A percentile compares a stretch with the other conserved stretches of the same genome.
Evolutionary conservation across 1,140 invertebrate genomes (phyloP).

Genomic region (Trinorchestia longiramus): DNA sequence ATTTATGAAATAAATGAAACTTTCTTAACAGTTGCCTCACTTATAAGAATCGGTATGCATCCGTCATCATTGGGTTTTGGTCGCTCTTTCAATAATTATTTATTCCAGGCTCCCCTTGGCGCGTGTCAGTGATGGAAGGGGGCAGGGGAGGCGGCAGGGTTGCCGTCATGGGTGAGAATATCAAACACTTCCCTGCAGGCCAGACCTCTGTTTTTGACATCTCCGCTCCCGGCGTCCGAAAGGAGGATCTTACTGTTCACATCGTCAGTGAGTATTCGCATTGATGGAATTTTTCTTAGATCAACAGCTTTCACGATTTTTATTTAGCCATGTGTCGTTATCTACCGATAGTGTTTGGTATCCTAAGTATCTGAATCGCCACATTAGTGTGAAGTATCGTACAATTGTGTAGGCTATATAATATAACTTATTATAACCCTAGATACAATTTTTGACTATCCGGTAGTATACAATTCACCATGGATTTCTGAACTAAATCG

Average conservation of each 20-base stretch:
- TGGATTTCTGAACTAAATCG: no score
- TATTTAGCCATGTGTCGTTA: no score
- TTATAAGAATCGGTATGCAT: neutral
- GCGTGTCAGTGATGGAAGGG: conserved; percentile 84
- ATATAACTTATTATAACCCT: no score
- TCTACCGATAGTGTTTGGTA: no score
- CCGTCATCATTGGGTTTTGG: neutral
- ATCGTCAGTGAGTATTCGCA: conserved; percentile 68
- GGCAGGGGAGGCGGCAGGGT: conserved; percentile 58
- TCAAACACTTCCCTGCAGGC: conserved; percentile 87
- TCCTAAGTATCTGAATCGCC: no score
- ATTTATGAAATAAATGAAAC: neutral
- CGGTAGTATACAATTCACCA: no score
- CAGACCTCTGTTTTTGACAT: conserved; percentile 88
- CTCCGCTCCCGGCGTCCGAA: conserved; percentile 77
- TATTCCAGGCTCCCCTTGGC: conserved; percentile 87
- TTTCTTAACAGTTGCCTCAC: neutral
- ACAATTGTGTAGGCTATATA: no score
- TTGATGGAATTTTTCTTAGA: no score
- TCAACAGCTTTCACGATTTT: no score
- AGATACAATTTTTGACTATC: no score
- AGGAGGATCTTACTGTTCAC: conserved; percentile 74
- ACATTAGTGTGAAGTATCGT: no score
- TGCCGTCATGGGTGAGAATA: conserved; percentile 84
- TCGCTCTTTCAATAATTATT: neutral